phyloP scores from a whole-genome alignment of 1,140 invertebrate species.

The Reticulitermes speratus region DNA sequence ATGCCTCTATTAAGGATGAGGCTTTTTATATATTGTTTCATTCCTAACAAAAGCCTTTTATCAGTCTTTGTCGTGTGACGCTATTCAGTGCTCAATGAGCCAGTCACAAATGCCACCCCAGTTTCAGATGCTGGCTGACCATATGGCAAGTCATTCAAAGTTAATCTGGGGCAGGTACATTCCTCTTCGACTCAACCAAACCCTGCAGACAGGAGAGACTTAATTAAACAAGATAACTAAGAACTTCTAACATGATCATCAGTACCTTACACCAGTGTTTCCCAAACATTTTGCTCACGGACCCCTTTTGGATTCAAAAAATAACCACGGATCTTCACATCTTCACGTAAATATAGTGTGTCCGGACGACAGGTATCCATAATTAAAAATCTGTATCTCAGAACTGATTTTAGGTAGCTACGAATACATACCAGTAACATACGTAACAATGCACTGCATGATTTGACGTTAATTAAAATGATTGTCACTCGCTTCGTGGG shows the following conservation, averaged over 20 bases:
- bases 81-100: not conserved
- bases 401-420: too few species aligned
- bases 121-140: not conserved
- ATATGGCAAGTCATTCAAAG: slow-evolving; percentile 51
- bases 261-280: not conserved
- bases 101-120: not conserved
- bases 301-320: too few species aligned
- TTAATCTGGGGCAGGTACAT: slow-evolving; percentile 62
- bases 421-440: too few species aligned
- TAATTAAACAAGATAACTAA: slow-evolving; percentile 29
- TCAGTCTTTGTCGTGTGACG: slow-evolving; percentile 32
- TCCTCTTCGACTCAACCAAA: slow-evolving; percentile 67
- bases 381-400: too few species aligned
- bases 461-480: too few species aligned
- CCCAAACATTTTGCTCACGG: not conserved
- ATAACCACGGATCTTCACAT: too few species aligned
- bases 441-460: too few species aligned
- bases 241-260: slow-evolving; percentile 33
- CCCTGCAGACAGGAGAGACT: slow-evolving; percentile 47
- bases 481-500: too few species aligned
- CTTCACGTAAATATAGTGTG: too few species aligned
- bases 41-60: not conserved
- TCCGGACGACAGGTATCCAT: too few species aligned
- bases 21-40: not conserved
- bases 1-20: not conserved